These are phyloP conservation scores for Horisme vitalbata DNA, from an alignment of 2,888 invertebrate species.

Conservation along the genomic window DNA sequence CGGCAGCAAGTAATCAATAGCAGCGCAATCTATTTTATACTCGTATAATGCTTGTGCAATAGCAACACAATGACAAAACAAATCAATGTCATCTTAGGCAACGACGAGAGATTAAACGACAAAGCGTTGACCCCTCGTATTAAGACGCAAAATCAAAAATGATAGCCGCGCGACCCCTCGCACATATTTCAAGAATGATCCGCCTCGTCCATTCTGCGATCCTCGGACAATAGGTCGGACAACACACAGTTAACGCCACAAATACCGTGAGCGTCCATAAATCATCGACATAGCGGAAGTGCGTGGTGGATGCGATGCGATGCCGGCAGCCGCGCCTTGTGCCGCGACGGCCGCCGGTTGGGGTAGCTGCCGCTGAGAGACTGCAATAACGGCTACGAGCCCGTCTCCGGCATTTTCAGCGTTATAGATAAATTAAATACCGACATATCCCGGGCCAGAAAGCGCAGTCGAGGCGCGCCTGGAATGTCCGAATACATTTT, in stretches of 20 bases:
- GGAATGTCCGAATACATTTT: conserved; percentile 80
- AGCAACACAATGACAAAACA: conserved; percentile 46
- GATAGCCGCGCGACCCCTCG: conserved; percentile 55
- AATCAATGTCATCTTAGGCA: conserved; percentile 52
- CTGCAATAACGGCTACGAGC: conserved; percentile 70
- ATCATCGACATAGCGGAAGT: conserved; percentile 81
- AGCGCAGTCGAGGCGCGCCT: conserved; percentile 64
- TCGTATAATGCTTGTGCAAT: conserved; percentile 39
- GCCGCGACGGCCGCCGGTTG: neutral
- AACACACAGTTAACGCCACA: conserved; percentile 72
- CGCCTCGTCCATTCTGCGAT: conserved; percentile 65
- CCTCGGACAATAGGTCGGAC: conserved; percentile 73
- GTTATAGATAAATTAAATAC: conserved; percentile 81
- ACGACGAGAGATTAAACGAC: conserved; percentile 54
- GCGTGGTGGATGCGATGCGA: conserved; percentile 48
- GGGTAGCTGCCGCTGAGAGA: conserved; percentile 51
- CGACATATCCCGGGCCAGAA: conserved; percentile 68
- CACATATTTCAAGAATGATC: conserved; percentile 73
- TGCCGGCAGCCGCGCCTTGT: conserved; percentile 4
- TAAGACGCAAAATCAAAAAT: conserved; percentile 70
- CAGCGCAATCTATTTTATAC: conserved; percentile 31
- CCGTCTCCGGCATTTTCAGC: conserved; percentile 70
- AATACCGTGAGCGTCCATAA: conserved; percentile 73
- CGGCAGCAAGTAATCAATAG: conserved; percentile 31
- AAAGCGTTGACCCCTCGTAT: conserved; percentile 59